These are phyloP conservation scores for Trididemnum clinides DNA, from an alignment of 23 tunicate genomes.

Conservation along the genomic window DNA sequence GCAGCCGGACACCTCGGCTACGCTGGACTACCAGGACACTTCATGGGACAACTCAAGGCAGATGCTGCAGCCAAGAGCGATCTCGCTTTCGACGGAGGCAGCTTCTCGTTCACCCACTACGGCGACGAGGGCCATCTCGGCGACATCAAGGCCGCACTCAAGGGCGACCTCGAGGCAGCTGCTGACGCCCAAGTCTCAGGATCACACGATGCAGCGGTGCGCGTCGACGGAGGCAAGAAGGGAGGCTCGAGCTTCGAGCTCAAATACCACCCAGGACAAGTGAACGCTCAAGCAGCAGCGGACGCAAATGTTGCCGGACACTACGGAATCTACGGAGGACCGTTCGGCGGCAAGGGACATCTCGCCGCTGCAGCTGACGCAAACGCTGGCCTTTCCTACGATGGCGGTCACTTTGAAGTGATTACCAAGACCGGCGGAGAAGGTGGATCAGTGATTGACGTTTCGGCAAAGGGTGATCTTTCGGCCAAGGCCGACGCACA, in stretches of 20 bases:
- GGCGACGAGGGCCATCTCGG: neutral
- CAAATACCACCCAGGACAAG: constrained; percentile 8
- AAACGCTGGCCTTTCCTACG: neutral
- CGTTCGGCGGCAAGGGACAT: constrained; percentile 12
- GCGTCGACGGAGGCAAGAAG: constrained; percentile 20
- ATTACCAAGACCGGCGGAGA: constrained; percentile 20
- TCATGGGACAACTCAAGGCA: neutral
- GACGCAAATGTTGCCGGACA: neutral
- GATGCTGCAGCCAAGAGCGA: constrained; percentile 16
- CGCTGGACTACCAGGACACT: neutral
- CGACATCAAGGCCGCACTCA: constrained; percentile 13
- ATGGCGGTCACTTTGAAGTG: neutral
- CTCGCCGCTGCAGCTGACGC: neutral
- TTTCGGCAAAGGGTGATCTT: neutral
- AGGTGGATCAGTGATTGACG: neutral
- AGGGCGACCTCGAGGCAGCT: neutral
- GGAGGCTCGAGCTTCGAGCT: neutral
- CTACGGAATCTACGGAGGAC: neutral
- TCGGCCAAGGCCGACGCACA: neutral
- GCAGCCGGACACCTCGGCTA: neutral
- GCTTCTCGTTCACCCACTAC: neutral
- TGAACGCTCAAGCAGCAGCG: neutral
- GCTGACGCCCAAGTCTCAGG: neutral
- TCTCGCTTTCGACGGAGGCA: neutral
- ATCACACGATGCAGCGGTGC: neutral